phyloP scores from a whole-genome alignment of 23 tunicate species.

The Clavelina lepadiformis region DNA sequence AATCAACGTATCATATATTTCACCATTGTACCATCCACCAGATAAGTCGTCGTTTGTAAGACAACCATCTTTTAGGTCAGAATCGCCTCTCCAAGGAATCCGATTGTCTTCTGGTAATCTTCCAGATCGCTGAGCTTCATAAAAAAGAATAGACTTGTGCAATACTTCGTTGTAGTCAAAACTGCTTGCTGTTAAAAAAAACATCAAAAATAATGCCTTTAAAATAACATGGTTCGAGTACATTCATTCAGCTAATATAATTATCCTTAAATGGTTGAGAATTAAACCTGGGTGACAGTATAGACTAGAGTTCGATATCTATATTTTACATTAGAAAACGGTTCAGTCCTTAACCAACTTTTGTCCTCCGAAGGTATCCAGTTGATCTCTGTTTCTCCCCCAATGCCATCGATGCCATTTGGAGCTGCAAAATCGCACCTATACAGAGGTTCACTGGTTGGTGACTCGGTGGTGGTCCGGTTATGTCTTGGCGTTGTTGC shows the following conservation, averaged over 20 bases:
- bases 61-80: conserved; percentile 81
- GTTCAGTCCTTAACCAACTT: no score
- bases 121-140: conserved; percentile 94
- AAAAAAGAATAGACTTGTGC: conserved; percentile 82
- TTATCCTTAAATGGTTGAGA: no score
- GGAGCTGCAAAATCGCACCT: conserved; percentile 29
- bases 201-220: background rate
- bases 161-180: conserved; percentile 72
- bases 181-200: background rate
- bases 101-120: conserved; percentile 53
- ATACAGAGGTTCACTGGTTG: no score
- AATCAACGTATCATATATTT: background rate
- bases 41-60: conserved; percentile 28
- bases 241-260: no score
- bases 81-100: conserved; percentile 83
- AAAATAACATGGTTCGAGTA: no score
- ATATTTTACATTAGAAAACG: no score
- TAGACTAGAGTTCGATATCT: no score
- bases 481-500: no score
- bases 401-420: conserved; percentile 34
- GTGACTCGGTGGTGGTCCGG: no score
- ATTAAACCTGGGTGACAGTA: no score
- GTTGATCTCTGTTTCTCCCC: conserved; percentile 30
- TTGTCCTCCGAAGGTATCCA: conserved; percentile 1
- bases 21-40: conserved; percentile 91